These are phyloP conservation scores for Serrognathus titanus DNA, from an alignment of 2,888 invertebrate species.

Conservation along the genomic window DNA sequence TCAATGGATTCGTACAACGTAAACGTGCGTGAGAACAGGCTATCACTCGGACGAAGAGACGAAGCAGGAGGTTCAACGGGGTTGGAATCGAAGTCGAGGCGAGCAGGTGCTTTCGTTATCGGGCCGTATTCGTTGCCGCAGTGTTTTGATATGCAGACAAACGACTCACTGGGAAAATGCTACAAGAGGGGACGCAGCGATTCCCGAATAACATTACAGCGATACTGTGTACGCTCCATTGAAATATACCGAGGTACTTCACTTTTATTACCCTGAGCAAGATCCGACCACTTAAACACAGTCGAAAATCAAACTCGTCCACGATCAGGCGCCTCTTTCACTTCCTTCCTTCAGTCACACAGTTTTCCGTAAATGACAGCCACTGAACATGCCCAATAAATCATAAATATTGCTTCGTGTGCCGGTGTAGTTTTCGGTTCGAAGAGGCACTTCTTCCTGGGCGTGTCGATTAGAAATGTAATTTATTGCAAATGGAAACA, in stretches of 20 bases:
- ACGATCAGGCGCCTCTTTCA: slow-evolving; percentile 3
- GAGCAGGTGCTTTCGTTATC: slow-evolving; percentile 23
- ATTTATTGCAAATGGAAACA: slow-evolving; percentile 36
- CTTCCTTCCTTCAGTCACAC: background rate
- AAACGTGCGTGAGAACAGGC: slow-evolving; percentile 1
- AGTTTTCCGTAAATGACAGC: slow-evolving; percentile 3
- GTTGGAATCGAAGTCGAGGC: slow-evolving; percentile 1
- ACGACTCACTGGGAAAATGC: slow-evolving; percentile 23
- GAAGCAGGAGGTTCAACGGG: background rate
- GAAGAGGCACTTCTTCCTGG: slow-evolving; percentile 9
- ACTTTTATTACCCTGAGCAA: slow-evolving; percentile 23
- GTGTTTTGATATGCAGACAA: slow-evolving; percentile 29
- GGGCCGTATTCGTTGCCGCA: slow-evolving; percentile 21
- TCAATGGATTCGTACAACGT: slow-evolving; percentile 10
- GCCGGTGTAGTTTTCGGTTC: slow-evolving; percentile 6
- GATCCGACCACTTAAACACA: slow-evolving; percentile 18
- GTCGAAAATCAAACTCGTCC: slow-evolving; percentile 20
- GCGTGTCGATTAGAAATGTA: slow-evolving; percentile 26
- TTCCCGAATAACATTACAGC: slow-evolving; percentile 22
- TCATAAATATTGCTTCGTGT: slow-evolving; percentile 6
- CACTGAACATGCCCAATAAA: slow-evolving; percentile 15
- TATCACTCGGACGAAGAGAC: slow-evolving; percentile 1
- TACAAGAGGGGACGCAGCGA: slow-evolving; percentile 16
- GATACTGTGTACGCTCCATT: slow-evolving; percentile 25
- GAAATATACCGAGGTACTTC: slow-evolving; percentile 27